These are phyloP conservation scores for Sander lucioperca DNA, from an alignment of 2,113 vertebrate species.

Conservation along the genomic window DNA sequence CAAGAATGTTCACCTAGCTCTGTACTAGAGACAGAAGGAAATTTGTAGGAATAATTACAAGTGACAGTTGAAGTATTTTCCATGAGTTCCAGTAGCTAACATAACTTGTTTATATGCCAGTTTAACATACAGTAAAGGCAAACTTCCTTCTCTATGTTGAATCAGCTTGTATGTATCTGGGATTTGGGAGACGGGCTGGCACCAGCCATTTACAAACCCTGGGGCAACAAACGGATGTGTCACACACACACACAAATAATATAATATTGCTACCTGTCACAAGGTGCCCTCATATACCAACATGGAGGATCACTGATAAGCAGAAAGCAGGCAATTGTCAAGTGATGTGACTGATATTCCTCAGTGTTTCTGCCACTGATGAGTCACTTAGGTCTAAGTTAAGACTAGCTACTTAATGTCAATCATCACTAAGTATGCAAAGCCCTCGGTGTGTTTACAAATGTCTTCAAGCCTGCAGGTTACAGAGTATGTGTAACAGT, in stretches of 20 bases:
- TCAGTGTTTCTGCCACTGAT: not conserved
- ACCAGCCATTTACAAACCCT: constrained; percentile 25
- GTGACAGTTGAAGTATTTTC: not conserved
- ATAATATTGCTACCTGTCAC: not conserved
- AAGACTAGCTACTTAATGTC: constrained; percentile 3
- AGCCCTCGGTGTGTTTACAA: not conserved
- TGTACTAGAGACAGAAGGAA: not conserved
- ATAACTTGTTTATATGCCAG: not conserved
- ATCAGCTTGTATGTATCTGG: not conserved
- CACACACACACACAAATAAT: not conserved
- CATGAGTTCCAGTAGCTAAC: not conserved
- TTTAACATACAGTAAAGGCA: not conserved
- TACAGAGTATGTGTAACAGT: not conserved
- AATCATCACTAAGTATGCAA: not conserved
- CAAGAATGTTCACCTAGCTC: constrained; percentile 41
- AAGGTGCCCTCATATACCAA: not conserved
- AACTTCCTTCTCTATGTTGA: constrained; percentile 45
- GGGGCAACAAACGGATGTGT: not conserved
- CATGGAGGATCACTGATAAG: not conserved
- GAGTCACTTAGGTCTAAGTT: constrained; percentile 1
- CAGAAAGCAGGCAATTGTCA: not conserved
- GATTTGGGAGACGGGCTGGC: constrained; percentile 5
- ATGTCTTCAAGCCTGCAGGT: not conserved
- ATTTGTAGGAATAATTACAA: not conserved
- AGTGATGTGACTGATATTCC: not conserved